Evolutionary conservation across 2,888 invertebrate species (phyloP).

Genomic region (Toxonevra muliebris): DNA sequence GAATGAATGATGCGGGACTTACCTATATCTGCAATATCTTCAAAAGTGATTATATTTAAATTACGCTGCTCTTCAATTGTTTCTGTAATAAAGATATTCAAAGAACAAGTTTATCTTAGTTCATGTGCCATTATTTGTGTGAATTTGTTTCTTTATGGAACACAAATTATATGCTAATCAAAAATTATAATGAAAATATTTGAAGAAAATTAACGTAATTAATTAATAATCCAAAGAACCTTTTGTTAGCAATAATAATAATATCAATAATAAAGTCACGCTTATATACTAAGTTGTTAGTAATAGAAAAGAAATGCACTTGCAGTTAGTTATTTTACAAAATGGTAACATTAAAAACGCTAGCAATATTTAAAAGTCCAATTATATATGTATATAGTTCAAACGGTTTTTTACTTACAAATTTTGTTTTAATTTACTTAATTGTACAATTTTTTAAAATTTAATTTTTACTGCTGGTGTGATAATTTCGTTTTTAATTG

Average conservation of each 20-base stretch:
- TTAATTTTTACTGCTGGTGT: not conserved
- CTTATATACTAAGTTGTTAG: slow-evolving; percentile 36
- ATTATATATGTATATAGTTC: slow-evolving; percentile 2
- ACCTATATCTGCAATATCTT: slow-evolving; percentile 24
- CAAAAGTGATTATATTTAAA: slow-evolving; percentile 22
- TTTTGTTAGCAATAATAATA: slow-evolving; percentile 43
- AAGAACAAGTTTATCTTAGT: slow-evolving; percentile 6
- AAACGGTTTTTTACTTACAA: slow-evolving; percentile 24
- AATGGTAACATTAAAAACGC: slow-evolving; percentile 23
- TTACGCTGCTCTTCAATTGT: slow-evolving; percentile 42
- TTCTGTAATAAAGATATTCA: slow-evolving; percentile 46
- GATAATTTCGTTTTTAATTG: slow-evolving; percentile 43
- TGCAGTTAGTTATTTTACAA: slow-evolving; percentile 18
- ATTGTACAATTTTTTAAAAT: slow-evolving; percentile 26
- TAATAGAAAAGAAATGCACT: slow-evolving; percentile 28
- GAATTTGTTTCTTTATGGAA: not conserved
- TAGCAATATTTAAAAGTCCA: slow-evolving; percentile 43
- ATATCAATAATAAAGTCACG: not conserved
- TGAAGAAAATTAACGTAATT: slow-evolving; percentile 36
- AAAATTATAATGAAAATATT: slow-evolving; percentile 37
- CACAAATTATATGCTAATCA: slow-evolving; percentile 18
- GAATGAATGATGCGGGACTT: not conserved
- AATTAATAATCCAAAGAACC: slow-evolving; percentile 47
- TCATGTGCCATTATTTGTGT: not conserved
- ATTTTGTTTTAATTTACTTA: slow-evolving; percentile 14